Percentiles rank a stretch among this genome's conserved stretches.
Evolutionary conservation across 2,797 vertebrate species (phyloP).

Genomic region (Periophthalmus magnuspinnatus): DNA sequence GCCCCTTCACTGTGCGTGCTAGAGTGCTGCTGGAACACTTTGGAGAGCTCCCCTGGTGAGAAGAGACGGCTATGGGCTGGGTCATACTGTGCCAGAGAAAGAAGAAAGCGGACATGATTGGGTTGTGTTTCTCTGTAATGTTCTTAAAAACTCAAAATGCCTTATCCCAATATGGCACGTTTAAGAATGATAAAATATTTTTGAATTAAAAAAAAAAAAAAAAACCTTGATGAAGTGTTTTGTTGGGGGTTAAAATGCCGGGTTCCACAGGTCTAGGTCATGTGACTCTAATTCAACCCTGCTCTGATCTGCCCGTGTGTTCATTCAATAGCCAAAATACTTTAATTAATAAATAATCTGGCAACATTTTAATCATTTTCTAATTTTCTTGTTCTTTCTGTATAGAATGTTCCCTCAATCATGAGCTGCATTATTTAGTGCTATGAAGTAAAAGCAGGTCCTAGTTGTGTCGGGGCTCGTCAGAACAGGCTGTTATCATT

Average conservation of each 20-base stretch:
- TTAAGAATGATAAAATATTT: neutral
- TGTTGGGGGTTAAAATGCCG: too few species aligned
- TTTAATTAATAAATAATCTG: neutral
- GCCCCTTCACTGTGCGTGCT: constrained; percentile 39
- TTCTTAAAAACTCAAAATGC: neutral
- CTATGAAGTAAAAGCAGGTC: neutral
- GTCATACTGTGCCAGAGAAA: constrained; percentile 11
- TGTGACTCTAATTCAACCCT: too few species aligned
- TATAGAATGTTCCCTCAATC: neutral
- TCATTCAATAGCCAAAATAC: too few species aligned
- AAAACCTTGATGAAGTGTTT: neutral
- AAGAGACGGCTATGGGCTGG: constrained; percentile 20
- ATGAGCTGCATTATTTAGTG: neutral
- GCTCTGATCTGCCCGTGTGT: too few species aligned
- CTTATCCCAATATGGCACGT: too few species aligned
- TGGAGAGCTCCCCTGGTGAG: constrained; percentile 39
- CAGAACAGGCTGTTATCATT: constrained; percentile 22
- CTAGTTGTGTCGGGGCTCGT: neutral
- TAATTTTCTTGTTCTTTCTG: neutral
- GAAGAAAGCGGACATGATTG: neutral
- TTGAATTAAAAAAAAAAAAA: too few species aligned
- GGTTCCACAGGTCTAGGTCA: too few species aligned
- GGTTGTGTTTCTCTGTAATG: neutral
- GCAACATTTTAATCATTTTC: neutral
- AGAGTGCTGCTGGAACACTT: constrained; percentile 34